Base-by-base conservation (phyloP, 1,140 invertebrate species). In the Choristoneura fumiferana region DNA sequence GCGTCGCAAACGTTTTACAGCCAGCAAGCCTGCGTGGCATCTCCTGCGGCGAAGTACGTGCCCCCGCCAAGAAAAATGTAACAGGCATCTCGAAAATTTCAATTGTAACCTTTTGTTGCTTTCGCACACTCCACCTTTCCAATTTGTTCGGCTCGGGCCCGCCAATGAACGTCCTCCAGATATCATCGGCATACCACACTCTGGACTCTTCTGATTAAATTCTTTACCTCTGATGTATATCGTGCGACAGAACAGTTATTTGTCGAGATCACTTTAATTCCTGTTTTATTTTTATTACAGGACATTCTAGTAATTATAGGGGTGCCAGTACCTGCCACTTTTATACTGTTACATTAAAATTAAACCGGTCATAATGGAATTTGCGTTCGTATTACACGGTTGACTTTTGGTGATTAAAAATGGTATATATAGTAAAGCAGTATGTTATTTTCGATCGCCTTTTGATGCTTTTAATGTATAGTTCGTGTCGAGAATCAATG, bases 31-130 rank as follows among this genome's bases (percentile, higher is more conserved):
- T 62, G 59, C 59, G 59, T 62, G 65, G 65, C 67, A 72, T 73
- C 73, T 74, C 79, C 82, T 71, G 81, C 58, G 52, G 81, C 62
- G 81, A 63, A 65, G 67, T 85, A 84, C 79, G 81, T 85, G 85
- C 72, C 78, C 55, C 75, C 65, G 73, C 78, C 76, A 77, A 84
- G 81, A 80, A 85, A 82, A 86, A 83, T 86, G 83, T 81, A 68
- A 65, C 69, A 75, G 75, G 85, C 76, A 85, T 88, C 81, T 84
- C 74, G 74, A 75, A 82, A 85, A 88, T 86, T 84, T 85, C 83
- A 86, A 85, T 88, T 84, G 82, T 83, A 81, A 78, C 72, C 70
- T 83, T 81, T 53, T 79, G 74, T 74, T 81, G 69, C 66, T 60
- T 81, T 78, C 74, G 78, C 76, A 70, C 79, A 73, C 73, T 60